phyloP scores from a whole-genome alignment of 2,888 invertebrate species.

The Trachelus iudaicus region DNA sequence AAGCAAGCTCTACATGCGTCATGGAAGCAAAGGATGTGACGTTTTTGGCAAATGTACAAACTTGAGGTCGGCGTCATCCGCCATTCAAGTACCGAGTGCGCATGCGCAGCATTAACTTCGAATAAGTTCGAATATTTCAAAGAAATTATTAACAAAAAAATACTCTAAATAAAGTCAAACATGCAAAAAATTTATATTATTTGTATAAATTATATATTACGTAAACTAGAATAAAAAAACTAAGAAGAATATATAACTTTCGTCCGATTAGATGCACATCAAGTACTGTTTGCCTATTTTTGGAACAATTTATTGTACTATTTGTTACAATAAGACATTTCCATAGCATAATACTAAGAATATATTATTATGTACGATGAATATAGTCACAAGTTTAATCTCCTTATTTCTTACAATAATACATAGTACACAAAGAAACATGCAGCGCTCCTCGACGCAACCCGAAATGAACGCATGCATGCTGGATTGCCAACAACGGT shows the following conservation, averaged over 20 bases:
- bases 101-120: background rate
- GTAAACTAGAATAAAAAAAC: background rate
- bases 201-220: background rate
- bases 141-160: background rate
- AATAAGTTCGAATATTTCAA: background rate
- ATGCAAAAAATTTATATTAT: background rate
- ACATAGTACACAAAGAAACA: too few species aligned
- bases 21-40: slow-evolving; percentile 1
- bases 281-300: background rate
- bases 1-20: background rate
- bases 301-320: background rate
- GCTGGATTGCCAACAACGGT: background rate
- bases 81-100: background rate
- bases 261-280: background rate
- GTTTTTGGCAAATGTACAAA: background rate
- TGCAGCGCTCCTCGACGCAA: background rate
- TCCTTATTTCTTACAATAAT: background rate
- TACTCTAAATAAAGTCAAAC: background rate
- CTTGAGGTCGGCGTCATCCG: background rate
- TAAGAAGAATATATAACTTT: background rate
- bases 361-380: background rate
- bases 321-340: background rate
- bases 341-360: background rate
- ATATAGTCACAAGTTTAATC: background rate
- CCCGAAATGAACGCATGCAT: background rate